These are phyloP conservation scores for Crotalus viridis DNA, from an alignment of 2,113 vertebrate genomes.

Conservation along the genomic window DNA sequence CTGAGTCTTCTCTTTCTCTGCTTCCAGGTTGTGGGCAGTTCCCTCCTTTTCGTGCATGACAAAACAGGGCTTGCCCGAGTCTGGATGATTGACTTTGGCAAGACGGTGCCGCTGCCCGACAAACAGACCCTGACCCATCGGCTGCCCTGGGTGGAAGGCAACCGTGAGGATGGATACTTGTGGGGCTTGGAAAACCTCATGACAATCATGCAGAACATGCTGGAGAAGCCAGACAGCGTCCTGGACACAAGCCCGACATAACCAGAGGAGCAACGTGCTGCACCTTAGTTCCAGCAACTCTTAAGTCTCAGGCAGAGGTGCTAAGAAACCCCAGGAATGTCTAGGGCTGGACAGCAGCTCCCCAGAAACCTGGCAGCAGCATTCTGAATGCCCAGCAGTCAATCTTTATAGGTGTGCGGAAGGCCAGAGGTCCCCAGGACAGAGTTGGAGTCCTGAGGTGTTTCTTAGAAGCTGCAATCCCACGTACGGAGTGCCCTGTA, in stretches of 20 bases:
- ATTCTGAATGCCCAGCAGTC: background rate
- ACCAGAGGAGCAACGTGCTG: background rate
- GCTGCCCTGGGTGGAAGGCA: slow-evolving; percentile 85
- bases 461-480: background rate
- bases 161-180: slow-evolving; percentile 87
- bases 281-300: background rate
- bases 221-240: slow-evolving; percentile 45
- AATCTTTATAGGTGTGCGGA: background rate
- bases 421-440: background rate
- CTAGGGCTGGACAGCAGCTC: background rate
- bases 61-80: slow-evolving; percentile 78
- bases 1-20: background rate
- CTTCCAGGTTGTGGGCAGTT: slow-evolving; percentile 86
- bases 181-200: slow-evolving; percentile 91
- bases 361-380: background rate
- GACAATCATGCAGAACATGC: slow-evolving; percentile 73
- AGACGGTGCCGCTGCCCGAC: slow-evolving; percentile 77
- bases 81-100: slow-evolving; percentile 95
- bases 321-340: background rate
- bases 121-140: slow-evolving; percentile 80
- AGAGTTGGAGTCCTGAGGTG: background rate
- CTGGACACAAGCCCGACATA: background rate
- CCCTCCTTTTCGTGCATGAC: slow-evolving; percentile 88
- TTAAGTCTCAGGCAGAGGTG: slow-evolving; percentile 23
- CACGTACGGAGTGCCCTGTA: background rate